Percentiles rank a stretch among this genome's conserved stretches.
phyloP scores from a whole-genome alignment of 2,888 invertebrate species.

The Eubasilissa splendida region DNA sequence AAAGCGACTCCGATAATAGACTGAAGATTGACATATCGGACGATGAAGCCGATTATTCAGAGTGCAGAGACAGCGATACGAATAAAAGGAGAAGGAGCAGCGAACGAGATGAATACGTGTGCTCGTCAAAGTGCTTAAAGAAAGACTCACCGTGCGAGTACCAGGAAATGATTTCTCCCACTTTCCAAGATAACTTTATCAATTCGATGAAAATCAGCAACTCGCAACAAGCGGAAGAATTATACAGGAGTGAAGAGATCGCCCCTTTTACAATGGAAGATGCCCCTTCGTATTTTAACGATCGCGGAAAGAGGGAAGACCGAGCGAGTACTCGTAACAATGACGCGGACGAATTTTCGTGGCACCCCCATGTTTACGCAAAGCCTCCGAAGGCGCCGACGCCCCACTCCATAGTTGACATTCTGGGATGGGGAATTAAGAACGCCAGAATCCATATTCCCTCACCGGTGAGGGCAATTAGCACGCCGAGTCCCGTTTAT shows the following conservation, averaged over 20 bases:
- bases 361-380: slow-evolving; percentile 93
- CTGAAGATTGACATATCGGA: slow-evolving; percentile 57
- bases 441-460: slow-evolving; percentile 43
- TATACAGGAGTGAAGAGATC: slow-evolving; percentile 56
- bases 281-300: slow-evolving; percentile 50
- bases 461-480: slow-evolving; percentile 49
- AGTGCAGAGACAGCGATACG: slow-evolving; percentile 20
- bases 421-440: slow-evolving; percentile 76
- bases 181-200: slow-evolving; percentile 57
- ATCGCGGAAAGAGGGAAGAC: slow-evolving; percentile 53
- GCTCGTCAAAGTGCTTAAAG: slow-evolving; percentile 42
- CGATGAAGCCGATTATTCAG: slow-evolving; percentile 45
- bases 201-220: slow-evolving; percentile 57
- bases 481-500: slow-evolving; percentile 49
- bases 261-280: slow-evolving; percentile 50
- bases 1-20: slow-evolving; percentile 55
- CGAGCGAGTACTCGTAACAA: slow-evolving; percentile 59
- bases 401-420: slow-evolving; percentile 90
- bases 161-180: slow-evolving; percentile 51
- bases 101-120: slow-evolving; percentile 45
- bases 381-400: slow-evolving; percentile 87
- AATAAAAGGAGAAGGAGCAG: slow-evolving; percentile 48
- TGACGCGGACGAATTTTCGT: slow-evolving; percentile 68
- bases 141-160: slow-evolving; percentile 51
- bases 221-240: slow-evolving; percentile 35